These are phyloP conservation scores for Tetranychus piercei DNA, from an alignment of 2,888 invertebrate genomes.

Conservation along the genomic window DNA sequence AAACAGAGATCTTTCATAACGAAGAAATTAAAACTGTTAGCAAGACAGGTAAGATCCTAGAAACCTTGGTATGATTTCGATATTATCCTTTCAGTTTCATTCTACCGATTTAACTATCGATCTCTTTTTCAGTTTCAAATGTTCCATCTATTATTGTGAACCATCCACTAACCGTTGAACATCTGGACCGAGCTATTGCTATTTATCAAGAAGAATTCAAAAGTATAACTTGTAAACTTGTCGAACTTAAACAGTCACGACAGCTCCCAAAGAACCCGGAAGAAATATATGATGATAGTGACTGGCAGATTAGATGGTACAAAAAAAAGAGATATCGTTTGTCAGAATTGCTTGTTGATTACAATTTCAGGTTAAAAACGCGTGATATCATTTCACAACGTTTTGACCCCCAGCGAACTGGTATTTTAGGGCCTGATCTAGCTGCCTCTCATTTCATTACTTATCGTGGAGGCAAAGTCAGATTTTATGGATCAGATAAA, in stretches of 20 bases:
- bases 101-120: neutral
- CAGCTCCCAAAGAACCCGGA: neutral
- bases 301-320: neutral
- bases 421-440: constrained; percentile 42
- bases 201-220: neutral
- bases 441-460: constrained; percentile 70
- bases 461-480: constrained; percentile 52
- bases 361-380: neutral
- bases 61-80: too few relatives aligned
- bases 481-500: constrained; percentile 35
- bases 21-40: too few relatives aligned
- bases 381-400: neutral
- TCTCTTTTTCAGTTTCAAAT: neutral
- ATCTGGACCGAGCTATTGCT: neutral
- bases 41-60: too few relatives aligned
- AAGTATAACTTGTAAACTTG: neutral
- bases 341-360: neutral
- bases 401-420: neutral
- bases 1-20: too few relatives aligned
- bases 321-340: neutral
- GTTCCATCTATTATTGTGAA: neutral
- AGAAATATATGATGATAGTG: neutral
- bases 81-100: too few relatives aligned
- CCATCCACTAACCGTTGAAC: neutral
- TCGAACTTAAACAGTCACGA: neutral